Conservation (phyloP, 2,797 vertebrate genomes). For the Acridotheres tristis region DNA sequence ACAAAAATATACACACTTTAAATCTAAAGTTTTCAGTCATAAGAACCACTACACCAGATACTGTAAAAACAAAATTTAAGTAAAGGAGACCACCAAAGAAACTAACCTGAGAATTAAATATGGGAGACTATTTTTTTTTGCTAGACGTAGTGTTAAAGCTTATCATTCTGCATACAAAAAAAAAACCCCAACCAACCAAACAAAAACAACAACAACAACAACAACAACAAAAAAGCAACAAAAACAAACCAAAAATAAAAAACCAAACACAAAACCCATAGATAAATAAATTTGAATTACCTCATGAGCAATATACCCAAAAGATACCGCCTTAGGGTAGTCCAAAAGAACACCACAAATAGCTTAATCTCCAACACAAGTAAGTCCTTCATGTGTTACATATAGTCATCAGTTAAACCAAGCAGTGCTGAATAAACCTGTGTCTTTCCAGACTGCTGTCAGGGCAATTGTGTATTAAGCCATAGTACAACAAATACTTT, state of each 20-base stretch:
- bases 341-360: background rate
- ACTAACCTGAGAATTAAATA: constrained; percentile 38
- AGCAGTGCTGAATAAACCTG: background rate
- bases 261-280: background rate
- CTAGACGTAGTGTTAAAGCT: background rate
- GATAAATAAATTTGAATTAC: background rate
- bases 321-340: background rate
- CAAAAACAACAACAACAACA: too few relatives aligned
- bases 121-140: background rate
- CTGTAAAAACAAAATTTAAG: background rate
- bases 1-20: background rate
- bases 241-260: background rate
- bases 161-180: background rate
- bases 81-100: constrained; percentile 9
- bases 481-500: background rate
- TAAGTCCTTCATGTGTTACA: fast-evolving
- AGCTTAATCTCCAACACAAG: background rate
- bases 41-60: background rate
- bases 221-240: too few relatives aligned
- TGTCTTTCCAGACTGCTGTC: background rate
- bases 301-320: background rate
- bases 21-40: background rate
- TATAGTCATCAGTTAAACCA: background rate
- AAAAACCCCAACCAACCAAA: background rate
- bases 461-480: background rate